Evolutionary conservation across 2,797 vertebrate species (phyloP).

Genomic region (Danionella dracula): DNA sequence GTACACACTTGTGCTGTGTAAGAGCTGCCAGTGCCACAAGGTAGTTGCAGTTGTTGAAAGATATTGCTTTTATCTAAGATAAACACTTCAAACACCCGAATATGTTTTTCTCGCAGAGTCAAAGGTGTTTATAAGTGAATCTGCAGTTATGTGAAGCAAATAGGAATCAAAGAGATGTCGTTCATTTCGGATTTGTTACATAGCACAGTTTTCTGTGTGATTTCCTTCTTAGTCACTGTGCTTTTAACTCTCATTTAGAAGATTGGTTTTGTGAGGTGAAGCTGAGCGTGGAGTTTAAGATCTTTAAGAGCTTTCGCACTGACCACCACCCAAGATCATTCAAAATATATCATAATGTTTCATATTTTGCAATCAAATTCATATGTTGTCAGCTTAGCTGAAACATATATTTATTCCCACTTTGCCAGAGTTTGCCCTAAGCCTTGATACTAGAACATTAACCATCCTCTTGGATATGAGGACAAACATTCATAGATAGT

Average conservation of each 20-base stretch:
- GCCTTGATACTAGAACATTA: slow-evolving; percentile 45
- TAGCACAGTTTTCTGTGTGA: not conserved
- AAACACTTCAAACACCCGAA: slow-evolving; percentile 24
- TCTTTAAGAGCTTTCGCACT: slow-evolving; percentile 8
- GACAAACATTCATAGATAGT: slow-evolving; percentile 39
- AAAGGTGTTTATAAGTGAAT: slow-evolving; percentile 22
- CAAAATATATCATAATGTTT: no score
- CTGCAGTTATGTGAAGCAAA: not conserved
- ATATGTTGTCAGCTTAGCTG: not conserved
- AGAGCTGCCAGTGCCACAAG: slow-evolving; percentile 15
- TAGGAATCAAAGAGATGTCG: slow-evolving; percentile 16
- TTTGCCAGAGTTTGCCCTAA: slow-evolving; percentile 49
- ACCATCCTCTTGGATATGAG: slow-evolving; percentile 50
- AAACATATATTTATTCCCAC: slow-evolving; percentile 53
- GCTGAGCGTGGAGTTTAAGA: not conserved
- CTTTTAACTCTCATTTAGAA: slow-evolving; percentile 9
- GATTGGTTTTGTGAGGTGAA: not conserved
- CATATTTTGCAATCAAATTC: no score
- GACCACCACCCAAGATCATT: no score
- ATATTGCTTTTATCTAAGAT: slow-evolving; percentile 27
- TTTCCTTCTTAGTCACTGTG: slow-evolving; percentile 14
- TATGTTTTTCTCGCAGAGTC: slow-evolving; percentile 13
- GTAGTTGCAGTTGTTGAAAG: slow-evolving; percentile 14
- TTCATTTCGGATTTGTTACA: slow-evolving; percentile 14
- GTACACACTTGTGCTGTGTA: slow-evolving; percentile 6